Base-by-base conservation (phyloP, 2,888 invertebrate species). In the Scaptomyza tumidula region DNA sequence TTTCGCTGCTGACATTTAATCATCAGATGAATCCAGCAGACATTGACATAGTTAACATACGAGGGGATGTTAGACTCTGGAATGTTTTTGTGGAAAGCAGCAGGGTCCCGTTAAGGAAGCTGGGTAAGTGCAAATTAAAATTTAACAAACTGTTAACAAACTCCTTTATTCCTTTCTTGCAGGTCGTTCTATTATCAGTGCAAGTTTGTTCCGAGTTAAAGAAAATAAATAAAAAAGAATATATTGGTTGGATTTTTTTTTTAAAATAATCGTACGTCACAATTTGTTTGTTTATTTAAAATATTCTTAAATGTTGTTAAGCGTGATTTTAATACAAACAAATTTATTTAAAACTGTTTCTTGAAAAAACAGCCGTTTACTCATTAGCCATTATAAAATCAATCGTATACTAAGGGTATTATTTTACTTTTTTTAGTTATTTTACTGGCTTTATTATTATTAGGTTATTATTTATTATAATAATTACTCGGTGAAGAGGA, bases 1-100 rank as follows among this genome's bases (percentile, higher is more conserved):
- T 94, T 69, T 92, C 95, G 70, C 93, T 95, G 50, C 94, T 95
- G 1, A 94, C 95, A 83, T 94, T 95, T 87, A 93, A 93, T 62
- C 85, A 81, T 61, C 93, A 95, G 58, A 91, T 93, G 16, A 91
- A 94, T 37, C 93, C 94, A 0, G 92, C 93, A 0, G 92, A 93
- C 0, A 94, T 95, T 33, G 94, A 94, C 66, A 94, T 95, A 0
- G 84, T 97, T 13, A 93, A 94, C 61, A 93, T 97, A 61, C 93
- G 94, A 45, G 96, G 96, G 0, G 96, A 96, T 88, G 92, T 96
- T 6, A 93, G 93, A 53, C 92, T 96, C 0, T 90, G 93, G 69
- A 74, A 81, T 39, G 80, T 90, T 6, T 50, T 55, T 0, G 24
- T 82, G 10, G 80, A 71, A n/a, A 59, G n/a, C n/a, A 11, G 29